phyloP scores from a whole-genome alignment of 1,140 invertebrate species.

The Zaprionus tsacasi region DNA sequence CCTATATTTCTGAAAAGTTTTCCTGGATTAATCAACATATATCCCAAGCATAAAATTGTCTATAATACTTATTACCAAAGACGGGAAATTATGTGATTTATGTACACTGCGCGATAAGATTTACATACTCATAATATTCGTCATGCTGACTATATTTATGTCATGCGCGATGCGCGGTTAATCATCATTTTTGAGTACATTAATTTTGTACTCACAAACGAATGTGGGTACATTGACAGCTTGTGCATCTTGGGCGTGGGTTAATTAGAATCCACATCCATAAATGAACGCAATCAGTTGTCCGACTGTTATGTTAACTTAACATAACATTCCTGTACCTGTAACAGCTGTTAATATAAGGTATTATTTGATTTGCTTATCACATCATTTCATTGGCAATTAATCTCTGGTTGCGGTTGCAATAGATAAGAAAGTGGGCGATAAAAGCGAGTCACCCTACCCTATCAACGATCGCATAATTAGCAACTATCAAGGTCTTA shows the following conservation, averaged over 20 bases:
- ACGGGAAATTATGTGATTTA: conserved; percentile 29
- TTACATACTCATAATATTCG: conserved; percentile 1
- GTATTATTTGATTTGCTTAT: conserved; percentile 11
- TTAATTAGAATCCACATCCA: conserved; percentile 6
- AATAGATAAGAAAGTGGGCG: conserved; percentile 6
- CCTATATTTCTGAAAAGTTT: conserved; percentile 1
- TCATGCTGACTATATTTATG: conserved; percentile 14
- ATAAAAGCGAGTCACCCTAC: not conserved
- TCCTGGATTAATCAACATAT: not conserved
- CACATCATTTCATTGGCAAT: conserved; percentile 11
- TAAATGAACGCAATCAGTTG: not conserved
- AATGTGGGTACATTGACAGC: not conserved
- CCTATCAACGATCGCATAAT: conserved; percentile 17
- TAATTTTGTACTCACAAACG: conserved; percentile 7
- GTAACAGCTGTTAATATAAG: not conserved
- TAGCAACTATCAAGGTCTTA: conserved; percentile 11
- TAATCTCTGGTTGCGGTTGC: conserved; percentile 21
- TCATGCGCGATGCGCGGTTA: conserved; percentile 13
- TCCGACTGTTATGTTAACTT: not conserved
- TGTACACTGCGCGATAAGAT: conserved; percentile 34
- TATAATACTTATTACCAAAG: not conserved
- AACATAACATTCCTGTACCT: not conserved
- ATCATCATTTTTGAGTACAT: conserved; percentile 20
- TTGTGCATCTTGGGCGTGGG: conserved; percentile 13
- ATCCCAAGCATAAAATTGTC: conserved; percentile 9